Conservation (phyloP, 37 sponge, comb jelly and placozoan genomes). For the Bolinopsis microptera region DNA sequence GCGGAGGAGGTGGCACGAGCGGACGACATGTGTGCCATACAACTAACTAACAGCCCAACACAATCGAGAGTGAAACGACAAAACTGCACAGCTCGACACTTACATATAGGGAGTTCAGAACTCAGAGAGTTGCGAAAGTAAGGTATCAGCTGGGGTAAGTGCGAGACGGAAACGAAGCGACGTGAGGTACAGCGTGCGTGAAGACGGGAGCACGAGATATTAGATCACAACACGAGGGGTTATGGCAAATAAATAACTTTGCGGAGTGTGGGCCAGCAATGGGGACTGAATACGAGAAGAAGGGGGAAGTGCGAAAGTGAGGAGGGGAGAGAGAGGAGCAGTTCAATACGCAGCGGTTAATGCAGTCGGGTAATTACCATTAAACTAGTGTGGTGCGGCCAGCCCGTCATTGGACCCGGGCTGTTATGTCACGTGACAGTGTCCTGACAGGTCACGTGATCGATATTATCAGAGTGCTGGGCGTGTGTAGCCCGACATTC, state of each 20-base stretch:
- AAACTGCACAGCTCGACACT: neutral
- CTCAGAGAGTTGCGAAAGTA: neutral
- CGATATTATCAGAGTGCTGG: conserved; percentile 8
- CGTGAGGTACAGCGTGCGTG: neutral
- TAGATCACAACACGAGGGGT: neutral
- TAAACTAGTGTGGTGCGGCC: neutral
- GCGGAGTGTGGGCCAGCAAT: neutral
- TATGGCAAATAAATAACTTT: neutral
- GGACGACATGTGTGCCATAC: neutral
- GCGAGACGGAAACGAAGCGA: neutral
- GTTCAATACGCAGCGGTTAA: neutral
- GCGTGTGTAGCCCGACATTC: neutral
- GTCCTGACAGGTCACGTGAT: neutral
- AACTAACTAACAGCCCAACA: no score
- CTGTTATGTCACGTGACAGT: neutral
- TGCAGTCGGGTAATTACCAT: neutral
- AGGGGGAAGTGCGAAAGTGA: neutral
- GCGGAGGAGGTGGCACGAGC: neutral
- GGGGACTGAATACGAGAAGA: no score
- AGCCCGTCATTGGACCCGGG: neutral
- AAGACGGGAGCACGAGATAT: neutral
- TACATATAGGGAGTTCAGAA: neutral
- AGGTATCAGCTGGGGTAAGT: neutral
- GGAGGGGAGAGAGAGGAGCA: neutral
- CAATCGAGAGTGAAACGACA: neutral